Conservation (phyloP, 2,888 invertebrate species). For the Synergus gifuensis region DNA sequence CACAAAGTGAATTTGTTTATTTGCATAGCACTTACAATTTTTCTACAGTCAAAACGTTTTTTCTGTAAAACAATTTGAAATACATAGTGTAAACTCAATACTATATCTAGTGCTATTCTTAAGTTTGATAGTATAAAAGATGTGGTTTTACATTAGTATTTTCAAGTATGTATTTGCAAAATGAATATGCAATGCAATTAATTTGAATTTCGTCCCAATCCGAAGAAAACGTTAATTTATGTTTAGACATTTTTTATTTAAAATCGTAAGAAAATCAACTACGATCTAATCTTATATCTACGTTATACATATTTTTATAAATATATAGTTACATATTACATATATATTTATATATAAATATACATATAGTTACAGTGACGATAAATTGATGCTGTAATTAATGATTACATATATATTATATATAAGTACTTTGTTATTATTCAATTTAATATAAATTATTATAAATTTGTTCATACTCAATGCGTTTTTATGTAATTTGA, state of each 20-base stretch:
- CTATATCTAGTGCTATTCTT: not conserved
- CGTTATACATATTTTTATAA: too few relatives aligned
- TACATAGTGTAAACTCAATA: not conserved
- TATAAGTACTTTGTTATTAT: not conserved
- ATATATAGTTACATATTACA: too few relatives aligned
- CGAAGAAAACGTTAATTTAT: conserved; percentile 7
- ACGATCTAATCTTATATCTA: not conserved
- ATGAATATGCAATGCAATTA: conserved; percentile 16
- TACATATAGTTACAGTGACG: too few relatives aligned
- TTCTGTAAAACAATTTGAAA: not conserved
- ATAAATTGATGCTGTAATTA: too few relatives aligned
- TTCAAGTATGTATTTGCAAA: not conserved
- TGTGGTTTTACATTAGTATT: not conserved
- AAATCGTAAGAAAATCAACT: not conserved
- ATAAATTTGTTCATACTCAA: not conserved
- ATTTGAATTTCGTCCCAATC: conserved; percentile 12
- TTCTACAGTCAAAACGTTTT: not conserved
- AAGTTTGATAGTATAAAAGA: not conserved
- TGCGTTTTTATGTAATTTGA: not conserved
- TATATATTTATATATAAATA: too few relatives aligned
- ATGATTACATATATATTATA: not conserved
- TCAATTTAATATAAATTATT: not conserved
- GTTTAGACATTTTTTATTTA: not conserved
- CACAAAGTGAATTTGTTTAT: not conserved
- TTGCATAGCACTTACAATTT: not conserved